Percentiles rank a stretch among this genome's conserved stretches.
phyloP scores from a whole-genome alignment of 2,888 invertebrate genomes.

The Panopea generosa region DNA sequence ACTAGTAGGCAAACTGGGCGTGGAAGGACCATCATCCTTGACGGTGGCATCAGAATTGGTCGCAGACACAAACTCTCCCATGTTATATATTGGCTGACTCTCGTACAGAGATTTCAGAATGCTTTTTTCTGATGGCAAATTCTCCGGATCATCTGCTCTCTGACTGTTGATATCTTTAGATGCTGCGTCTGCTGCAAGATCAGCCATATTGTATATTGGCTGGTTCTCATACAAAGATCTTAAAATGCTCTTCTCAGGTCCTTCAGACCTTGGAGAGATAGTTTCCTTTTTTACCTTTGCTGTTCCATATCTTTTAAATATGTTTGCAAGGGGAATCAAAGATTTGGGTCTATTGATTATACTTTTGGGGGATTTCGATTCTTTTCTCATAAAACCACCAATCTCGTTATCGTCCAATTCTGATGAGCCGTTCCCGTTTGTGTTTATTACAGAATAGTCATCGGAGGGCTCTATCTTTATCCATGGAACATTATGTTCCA shows the following conservation, averaged over 20 bases:
- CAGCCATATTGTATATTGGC: conserved; percentile 40
- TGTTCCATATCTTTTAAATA: conserved; percentile 42
- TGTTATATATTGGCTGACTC: conserved; percentile 38
- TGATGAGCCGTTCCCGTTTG: background rate
- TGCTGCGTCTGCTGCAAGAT: background rate
- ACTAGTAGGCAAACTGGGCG: conserved; percentile 29
- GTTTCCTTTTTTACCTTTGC: conserved; percentile 14
- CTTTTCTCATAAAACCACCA: no score
- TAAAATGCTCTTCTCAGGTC: conserved; percentile 43
- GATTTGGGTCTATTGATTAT: conserved; percentile 44
- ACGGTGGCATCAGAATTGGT: background rate
- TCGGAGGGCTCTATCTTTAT: conserved; percentile 57
- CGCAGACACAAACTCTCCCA: conserved; percentile 12
- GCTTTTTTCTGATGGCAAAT: conserved; percentile 35
- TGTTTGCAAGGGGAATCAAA: conserved; percentile 53
- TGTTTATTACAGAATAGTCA: conserved; percentile 9
- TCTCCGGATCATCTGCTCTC: conserved; percentile 12
- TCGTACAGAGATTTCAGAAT: conserved; percentile 52
- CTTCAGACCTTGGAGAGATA: background rate
- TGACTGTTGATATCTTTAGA: background rate
- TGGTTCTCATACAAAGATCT: conserved; percentile 48
- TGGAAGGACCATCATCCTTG: conserved; percentile 3
- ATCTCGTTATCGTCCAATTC: conserved; percentile 12
- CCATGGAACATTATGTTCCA: conserved; percentile 16
- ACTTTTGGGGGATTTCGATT: conserved; percentile 19